Conservation (phyloP, 2,888 invertebrate genomes). For the Coelopa pilipes region DNA sequence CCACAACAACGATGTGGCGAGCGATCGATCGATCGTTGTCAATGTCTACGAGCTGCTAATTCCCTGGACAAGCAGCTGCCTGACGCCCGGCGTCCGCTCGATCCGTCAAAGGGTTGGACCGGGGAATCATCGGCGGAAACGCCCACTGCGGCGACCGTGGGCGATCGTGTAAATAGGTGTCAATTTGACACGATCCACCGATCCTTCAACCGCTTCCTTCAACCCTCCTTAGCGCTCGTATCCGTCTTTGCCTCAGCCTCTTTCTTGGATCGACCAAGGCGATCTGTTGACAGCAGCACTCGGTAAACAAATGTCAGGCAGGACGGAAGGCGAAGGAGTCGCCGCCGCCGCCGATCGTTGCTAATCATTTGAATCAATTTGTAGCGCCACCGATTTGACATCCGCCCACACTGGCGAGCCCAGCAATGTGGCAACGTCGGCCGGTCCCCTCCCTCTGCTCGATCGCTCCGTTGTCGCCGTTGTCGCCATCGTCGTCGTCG, state of each 20-base stretch:
- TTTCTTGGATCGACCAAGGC: no score
- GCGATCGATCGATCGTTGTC: no score
- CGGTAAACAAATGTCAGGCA: constrained; percentile 9
- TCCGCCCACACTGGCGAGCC: neutral
- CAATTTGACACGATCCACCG: constrained; percentile 15
- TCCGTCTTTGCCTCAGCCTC: neutral
- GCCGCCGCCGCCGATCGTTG: neutral
- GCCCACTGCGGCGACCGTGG: constrained; percentile 17
- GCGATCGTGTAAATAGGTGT: constrained; percentile 5
- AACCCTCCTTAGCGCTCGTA: no score
- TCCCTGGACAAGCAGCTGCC: constrained; percentile 15
- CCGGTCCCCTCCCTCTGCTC: no score
- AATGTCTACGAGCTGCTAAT: constrained; percentile 9
- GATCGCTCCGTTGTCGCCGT: neutral
- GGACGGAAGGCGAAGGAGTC: neutral
- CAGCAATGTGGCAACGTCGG: neutral
- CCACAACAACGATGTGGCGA: no score
- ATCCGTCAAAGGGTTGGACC: neutral
- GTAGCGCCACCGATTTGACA: constrained; percentile 28
- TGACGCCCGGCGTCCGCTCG: neutral
- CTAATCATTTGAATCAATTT: constrained; percentile 32
- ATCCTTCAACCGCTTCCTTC: neutral
- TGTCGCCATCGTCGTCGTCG: neutral
- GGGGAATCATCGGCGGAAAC: constrained; percentile 20
- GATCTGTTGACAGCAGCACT: constrained; percentile 18